These are phyloP conservation scores for Physocephala rufipes DNA, from an alignment of 2,888 invertebrate genomes.

Conservation along the genomic window DNA sequence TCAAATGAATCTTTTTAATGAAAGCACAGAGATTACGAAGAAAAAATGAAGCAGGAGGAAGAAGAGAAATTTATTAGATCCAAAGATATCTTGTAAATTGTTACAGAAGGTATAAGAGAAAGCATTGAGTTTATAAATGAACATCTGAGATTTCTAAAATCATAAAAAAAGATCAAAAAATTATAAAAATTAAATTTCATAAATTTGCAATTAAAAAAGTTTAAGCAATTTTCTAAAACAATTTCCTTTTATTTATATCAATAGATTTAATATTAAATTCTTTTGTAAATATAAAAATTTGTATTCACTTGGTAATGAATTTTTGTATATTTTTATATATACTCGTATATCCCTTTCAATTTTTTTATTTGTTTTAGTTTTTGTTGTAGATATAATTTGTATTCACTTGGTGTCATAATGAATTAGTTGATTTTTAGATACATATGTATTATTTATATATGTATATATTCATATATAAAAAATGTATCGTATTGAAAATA, in stretches of 20 bases:
- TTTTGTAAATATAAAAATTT: neutral
- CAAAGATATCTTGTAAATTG: too few species aligned
- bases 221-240: neutral
- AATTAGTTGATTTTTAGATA: too few species aligned
- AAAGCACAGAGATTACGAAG: too few species aligned
- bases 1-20: too few species aligned
- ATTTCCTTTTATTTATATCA: slow-evolving; percentile 34
- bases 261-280: slow-evolving; percentile 16
- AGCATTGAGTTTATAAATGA: neutral
- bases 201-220: neutral
- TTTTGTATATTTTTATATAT: neutral
- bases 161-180: too few species aligned
- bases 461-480: slow-evolving; percentile 6
- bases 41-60: too few species aligned
- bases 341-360: neutral
- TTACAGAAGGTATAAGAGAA: too few species aligned
- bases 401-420: too few species aligned
- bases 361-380: too few species aligned
- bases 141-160: neutral
- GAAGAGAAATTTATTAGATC: too few species aligned
- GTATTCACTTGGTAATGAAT: slow-evolving; percentile 16
- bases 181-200: neutral
- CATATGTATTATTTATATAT: neutral
- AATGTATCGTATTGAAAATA: neutral
- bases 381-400: too few species aligned